A percentile compares a stretch with the other conserved stretches of the same genome.
These are phyloP conservation scores for Crocidura indochinensis DNA, from an alignment of 2,797 vertebrate genomes.

Conservation along the genomic window DNA sequence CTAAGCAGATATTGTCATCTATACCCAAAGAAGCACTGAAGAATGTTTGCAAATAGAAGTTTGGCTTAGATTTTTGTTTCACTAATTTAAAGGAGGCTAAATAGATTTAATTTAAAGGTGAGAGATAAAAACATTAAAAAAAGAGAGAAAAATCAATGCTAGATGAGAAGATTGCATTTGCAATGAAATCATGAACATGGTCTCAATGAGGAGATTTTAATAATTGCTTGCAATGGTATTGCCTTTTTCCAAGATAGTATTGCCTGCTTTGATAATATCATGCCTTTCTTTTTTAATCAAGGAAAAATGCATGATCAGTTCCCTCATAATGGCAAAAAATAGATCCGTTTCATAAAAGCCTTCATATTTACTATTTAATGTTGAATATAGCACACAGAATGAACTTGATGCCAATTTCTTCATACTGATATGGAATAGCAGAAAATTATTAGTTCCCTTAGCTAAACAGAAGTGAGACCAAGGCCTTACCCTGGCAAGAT, in stretches of 20 bases:
- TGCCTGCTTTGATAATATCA: constrained; percentile 19
- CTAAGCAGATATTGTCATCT: constrained; percentile 49
- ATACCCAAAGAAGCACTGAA: constrained; percentile 44
- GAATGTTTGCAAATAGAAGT: constrained; percentile 50
- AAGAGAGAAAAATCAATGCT: constrained; percentile 67
- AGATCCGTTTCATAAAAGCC: neutral
- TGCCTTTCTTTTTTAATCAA: constrained; percentile 4
- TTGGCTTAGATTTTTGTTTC: constrained; percentile 69
- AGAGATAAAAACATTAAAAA: constrained; percentile 71
- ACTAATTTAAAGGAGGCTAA: constrained; percentile 71
- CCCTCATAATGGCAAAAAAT: constrained; percentile 19
- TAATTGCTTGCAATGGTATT: constrained; percentile 59
- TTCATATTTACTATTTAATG: constrained; percentile 55
- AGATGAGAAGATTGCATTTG: constrained; percentile 66
- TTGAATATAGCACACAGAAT: neutral
- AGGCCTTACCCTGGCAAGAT: too few relatives aligned
- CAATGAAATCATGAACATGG: neutral
- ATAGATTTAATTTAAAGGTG: constrained; percentile 76
- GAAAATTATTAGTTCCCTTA: too few relatives aligned
- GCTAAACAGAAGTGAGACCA: too few relatives aligned
- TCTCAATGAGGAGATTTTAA: constrained; percentile 21
- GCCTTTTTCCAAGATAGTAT: constrained; percentile 54
- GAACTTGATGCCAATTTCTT: neutral
- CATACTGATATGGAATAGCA: too few relatives aligned
- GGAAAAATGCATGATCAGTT: constrained; percentile 22